phyloP scores from a whole-genome alignment of 1,140 invertebrate genomes.

The Drosophila elegans region DNA sequence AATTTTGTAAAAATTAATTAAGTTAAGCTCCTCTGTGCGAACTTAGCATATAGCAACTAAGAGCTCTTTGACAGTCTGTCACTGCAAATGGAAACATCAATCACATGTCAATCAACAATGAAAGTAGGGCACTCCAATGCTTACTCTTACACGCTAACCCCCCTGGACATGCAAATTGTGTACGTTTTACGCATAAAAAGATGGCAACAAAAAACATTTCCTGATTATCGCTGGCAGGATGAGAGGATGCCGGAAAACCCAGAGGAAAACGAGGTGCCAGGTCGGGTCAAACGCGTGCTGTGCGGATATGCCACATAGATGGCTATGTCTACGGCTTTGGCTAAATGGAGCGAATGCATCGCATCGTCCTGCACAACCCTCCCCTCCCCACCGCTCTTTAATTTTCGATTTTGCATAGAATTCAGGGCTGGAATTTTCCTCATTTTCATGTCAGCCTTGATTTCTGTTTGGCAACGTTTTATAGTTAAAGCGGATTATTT shows the following conservation, averaged over 20 bases:
- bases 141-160: slow-evolving; percentile 57
- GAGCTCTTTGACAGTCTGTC: slow-evolving; percentile 50
- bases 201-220: slow-evolving; percentile 29
- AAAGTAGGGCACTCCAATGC: slow-evolving; percentile 75
- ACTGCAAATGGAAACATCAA: slow-evolving; percentile 78
- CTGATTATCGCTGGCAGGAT: slow-evolving; percentile 29
- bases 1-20: background rate
- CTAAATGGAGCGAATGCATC: slow-evolving; percentile 40
- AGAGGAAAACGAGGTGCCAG: slow-evolving; percentile 39
- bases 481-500: slow-evolving; percentile 82
- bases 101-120: slow-evolving; percentile 76
- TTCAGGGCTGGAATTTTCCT: slow-evolving; percentile 28
- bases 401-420: slow-evolving; percentile 65
- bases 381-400: slow-evolving; percentile 8
- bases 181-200: slow-evolving; percentile 67
- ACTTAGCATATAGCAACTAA: slow-evolving; percentile 7
- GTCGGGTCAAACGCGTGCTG: slow-evolving; percentile 61
- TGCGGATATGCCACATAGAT: slow-evolving; percentile 42
- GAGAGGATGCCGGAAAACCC: slow-evolving; percentile 1
- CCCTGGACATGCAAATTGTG: slow-evolving; percentile 77
- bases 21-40: background rate
- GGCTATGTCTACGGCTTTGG: slow-evolving; percentile 41
- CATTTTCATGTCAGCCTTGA: slow-evolving; percentile 48
- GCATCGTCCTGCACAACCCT: slow-evolving; percentile 6
- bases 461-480: slow-evolving; percentile 75